Evolutionary conservation across 2,888 invertebrate genomes (phyloP).

Genomic region (Hoplodrina blanda): DNA sequence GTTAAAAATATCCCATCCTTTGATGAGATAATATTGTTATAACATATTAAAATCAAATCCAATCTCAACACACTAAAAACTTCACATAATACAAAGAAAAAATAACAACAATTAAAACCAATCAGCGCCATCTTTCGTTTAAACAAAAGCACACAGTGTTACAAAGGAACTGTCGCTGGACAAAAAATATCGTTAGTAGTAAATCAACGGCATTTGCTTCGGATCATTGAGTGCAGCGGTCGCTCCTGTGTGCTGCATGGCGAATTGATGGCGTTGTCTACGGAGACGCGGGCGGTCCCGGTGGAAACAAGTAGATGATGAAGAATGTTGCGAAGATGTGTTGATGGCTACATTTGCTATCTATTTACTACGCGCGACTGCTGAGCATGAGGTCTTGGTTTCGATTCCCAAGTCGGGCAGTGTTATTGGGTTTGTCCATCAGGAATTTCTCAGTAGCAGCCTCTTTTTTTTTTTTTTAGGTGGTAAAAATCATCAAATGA

Average conservation of each 20-base stretch:
- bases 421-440: too few relatives aligned
- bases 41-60: too few relatives aligned
- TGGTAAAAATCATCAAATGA: too few relatives aligned
- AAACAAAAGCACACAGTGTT: constrained; percentile 28
- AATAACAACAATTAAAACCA: constrained; percentile 10
- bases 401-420: too few relatives aligned
- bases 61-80: background rate
- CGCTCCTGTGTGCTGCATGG: constrained; percentile 62
- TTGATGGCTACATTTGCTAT: background rate
- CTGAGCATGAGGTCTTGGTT: too few relatives aligned
- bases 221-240: constrained; percentile 69
- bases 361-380: background rate
- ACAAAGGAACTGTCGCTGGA: constrained; percentile 29
- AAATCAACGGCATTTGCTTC: constrained; percentile 82
- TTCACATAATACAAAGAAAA: background rate
- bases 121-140: constrained; percentile 29
- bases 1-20: too few relatives aligned
- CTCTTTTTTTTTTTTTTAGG: too few relatives aligned
- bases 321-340: background rate
- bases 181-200: constrained; percentile 67
- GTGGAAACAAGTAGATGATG: background rate
- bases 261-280: constrained; percentile 25
- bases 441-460: too few relatives aligned
- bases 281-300: constrained; percentile 46
- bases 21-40: too few relatives aligned